A percentile compares a stretch with the other conserved stretches of the same genome.
Evolutionary conservation across 2,113 vertebrate genomes (phyloP).

Genomic region (Malurus melanocephalus): DNA sequence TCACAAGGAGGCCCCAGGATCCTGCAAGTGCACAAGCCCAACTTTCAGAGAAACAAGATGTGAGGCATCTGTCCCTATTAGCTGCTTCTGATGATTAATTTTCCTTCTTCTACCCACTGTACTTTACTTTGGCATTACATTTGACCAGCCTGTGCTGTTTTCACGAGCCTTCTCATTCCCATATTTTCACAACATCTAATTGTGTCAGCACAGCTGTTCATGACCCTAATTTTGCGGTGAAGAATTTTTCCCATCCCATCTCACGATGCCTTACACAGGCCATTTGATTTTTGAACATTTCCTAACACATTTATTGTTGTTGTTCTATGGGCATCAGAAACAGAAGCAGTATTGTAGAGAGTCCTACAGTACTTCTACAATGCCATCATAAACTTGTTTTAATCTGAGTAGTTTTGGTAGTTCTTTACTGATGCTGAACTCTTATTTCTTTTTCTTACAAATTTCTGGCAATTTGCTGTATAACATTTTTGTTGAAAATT

Average conservation of each 20-base stretch:
- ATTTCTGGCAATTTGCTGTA: not conserved
- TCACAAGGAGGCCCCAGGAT: not conserved
- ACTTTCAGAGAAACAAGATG: not conserved
- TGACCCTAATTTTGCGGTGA: not conserved
- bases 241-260: not conserved
- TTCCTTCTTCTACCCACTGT: not conserved
- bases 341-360: not conserved
- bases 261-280: not conserved
- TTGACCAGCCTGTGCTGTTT: not conserved
- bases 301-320: not conserved
- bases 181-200: not conserved
- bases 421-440: not conserved
- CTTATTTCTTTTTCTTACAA: not conserved
- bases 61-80: not conserved
- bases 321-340: not conserved
- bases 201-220: not conserved
- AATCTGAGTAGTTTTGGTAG: not conserved
- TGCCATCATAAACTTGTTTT: not conserved
- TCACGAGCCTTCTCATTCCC: not conserved
- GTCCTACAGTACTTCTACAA: not conserved
- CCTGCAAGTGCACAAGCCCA: not conserved
- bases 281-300: not conserved
- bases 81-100: not conserved
- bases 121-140: not conserved
- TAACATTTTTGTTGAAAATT: not conserved